Conservation (phyloP, 1,140 invertebrate species). For the Papilio glaucus region DNA sequence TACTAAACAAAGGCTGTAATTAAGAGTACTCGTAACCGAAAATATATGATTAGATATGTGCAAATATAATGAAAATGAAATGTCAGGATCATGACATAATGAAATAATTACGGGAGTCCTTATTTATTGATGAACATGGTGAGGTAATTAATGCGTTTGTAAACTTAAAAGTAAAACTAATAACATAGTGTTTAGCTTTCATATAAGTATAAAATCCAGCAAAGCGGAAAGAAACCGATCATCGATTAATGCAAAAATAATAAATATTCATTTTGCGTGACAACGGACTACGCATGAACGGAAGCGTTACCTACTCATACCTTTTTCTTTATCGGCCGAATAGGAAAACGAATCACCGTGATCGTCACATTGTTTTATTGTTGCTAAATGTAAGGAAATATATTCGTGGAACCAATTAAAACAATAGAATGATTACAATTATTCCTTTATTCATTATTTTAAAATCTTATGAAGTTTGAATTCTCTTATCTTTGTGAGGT, state of each 20-base stretch:
- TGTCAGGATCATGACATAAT: no score
- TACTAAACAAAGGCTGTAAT: no score
- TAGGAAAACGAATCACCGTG: slow-evolving; percentile 2
- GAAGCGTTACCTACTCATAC: slow-evolving; percentile 28
- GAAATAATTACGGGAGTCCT: no score
- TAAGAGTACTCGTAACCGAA: no score
- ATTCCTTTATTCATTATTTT: no score
- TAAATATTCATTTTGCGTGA: slow-evolving; percentile 36
- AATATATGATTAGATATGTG: no score
- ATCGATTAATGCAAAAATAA: slow-evolving; percentile 30
- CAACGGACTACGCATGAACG: slow-evolving; percentile 3
- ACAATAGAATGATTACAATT: no score
- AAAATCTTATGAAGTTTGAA: no score
- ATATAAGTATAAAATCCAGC: slow-evolving; percentile 6
- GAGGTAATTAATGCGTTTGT: no score
- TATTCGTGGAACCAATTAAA: neutral
- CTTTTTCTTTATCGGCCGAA: slow-evolving; percentile 8
- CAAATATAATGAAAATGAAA: no score
- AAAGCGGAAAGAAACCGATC: slow-evolving; percentile 29
- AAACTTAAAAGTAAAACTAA: neutral
- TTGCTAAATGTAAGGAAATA: slow-evolving; percentile 8
- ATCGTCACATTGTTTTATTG: slow-evolving; percentile 21
- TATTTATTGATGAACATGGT: no score
- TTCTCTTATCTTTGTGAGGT: no score
- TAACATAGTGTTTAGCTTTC: neutral